Percentiles rank a stretch among this genome's conserved stretches.
phyloP scores from a whole-genome alignment of 2,888 invertebrate genomes.

The Macrophya alboannulata region DNA sequence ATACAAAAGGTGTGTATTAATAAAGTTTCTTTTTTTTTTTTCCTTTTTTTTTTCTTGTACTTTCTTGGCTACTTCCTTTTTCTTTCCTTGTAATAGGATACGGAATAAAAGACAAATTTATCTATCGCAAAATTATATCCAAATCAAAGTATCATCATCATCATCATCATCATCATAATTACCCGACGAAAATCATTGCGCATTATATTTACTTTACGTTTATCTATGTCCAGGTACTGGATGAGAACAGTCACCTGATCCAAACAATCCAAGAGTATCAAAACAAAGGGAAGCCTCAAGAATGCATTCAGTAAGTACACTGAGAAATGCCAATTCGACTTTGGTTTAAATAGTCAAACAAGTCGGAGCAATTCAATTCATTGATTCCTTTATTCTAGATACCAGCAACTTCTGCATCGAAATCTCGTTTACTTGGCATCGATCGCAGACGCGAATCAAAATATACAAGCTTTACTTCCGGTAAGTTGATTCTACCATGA shows the following conservation, averaged over 20 bases:
- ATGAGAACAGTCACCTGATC: conserved; percentile 98
- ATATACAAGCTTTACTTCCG: conserved; percentile 93
- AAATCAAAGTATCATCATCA: too few species aligned
- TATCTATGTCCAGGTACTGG: conserved; percentile 87
- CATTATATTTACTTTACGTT: conserved; percentile 12
- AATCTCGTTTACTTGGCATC: conserved; percentile 98
- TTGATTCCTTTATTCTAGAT: conserved; percentile 76
- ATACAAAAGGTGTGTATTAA: conserved; percentile 86
- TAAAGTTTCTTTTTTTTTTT: neutral
- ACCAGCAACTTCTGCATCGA: conserved; percentile 96
- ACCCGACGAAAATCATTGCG: neutral
- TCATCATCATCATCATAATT: neutral
- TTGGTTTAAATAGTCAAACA: neutral
- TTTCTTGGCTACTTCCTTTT: neutral
- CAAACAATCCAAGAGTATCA: conserved; percentile 99
- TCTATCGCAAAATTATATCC: too few species aligned
- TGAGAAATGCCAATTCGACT: neutral
- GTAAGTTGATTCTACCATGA: conserved; percentile 82
- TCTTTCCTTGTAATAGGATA: neutral
- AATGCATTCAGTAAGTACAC: conserved; percentile 91
- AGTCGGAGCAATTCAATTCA: neutral
- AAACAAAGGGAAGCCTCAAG: conserved; percentile 95
- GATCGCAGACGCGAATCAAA: conserved; percentile 97
- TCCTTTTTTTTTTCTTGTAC: neutral
- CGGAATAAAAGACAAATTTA: neutral